Conservation (phyloP, 2,113 vertebrate species). For the Tupaia tana region DNA sequence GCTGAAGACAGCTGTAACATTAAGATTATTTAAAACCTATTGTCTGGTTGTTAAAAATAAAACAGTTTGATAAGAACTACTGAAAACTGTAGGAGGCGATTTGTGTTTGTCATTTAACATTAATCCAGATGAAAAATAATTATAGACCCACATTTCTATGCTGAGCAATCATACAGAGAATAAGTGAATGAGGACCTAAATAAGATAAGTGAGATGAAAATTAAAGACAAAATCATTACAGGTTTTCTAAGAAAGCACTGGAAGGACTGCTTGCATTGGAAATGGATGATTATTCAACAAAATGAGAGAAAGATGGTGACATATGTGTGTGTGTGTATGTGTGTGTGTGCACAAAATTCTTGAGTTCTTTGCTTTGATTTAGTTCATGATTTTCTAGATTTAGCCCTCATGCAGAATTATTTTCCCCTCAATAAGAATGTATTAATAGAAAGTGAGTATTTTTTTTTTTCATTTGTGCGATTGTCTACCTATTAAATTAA, state of each 20-base stretch:
- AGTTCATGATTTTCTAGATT: background rate
- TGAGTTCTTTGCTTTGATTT: background rate
- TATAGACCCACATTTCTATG: background rate
- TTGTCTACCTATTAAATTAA: background rate
- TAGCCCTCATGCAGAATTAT: background rate
- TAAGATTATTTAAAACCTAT: constrained; percentile 62
- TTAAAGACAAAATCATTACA: background rate
- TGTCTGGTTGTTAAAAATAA: constrained; percentile 66
- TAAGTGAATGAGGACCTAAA: background rate
- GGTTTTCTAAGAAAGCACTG: constrained; percentile 13
- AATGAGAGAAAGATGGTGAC: background rate
- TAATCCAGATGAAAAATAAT: constrained; percentile 63
- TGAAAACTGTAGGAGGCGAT: background rate
- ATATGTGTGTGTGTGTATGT: background rate
- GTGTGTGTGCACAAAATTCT: background rate
- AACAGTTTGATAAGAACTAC: constrained; percentile 29
- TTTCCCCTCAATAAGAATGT: background rate
- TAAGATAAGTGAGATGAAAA: background rate
- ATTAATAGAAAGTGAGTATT: background rate
- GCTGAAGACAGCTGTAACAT: background rate
- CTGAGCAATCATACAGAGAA: background rate
- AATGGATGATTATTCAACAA: constrained; percentile 7
- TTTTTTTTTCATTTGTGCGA: background rate
- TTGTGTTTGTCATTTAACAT: constrained; percentile 47
- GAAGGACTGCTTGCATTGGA: background rate